Percentiles rank a stretch among this genome's conserved stretches.
phyloP scores from a whole-genome alignment of 2,797 vertebrate species.

The Dendrocincla fuliginosa region DNA sequence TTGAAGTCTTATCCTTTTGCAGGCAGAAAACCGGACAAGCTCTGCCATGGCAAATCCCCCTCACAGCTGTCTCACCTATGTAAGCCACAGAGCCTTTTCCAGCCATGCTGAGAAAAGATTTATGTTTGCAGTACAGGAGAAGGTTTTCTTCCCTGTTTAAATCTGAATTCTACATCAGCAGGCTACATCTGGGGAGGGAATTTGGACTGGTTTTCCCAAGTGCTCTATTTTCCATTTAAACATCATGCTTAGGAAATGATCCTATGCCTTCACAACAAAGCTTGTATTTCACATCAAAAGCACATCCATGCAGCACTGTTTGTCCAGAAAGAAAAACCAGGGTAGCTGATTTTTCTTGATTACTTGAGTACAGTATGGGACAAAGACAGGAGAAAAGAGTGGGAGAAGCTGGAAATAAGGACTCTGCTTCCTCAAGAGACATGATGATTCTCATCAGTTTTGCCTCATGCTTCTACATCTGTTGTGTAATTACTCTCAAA shows the following conservation, averaged over 20 bases:
- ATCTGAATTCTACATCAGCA: constrained; percentile 7
- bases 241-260: background rate
- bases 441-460: background rate
- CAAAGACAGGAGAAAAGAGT: background rate
- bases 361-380: background rate
- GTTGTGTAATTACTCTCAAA: background rate
- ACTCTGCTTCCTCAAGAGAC: background rate
- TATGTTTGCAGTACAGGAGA: background rate
- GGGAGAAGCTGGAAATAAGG: background rate
- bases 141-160: background rate
- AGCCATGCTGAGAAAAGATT: constrained; percentile 9
- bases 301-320: background rate
- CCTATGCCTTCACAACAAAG: background rate
- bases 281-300: background rate
- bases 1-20: background rate
- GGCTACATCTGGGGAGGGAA: background rate
- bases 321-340: background rate
- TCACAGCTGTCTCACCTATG: constrained; percentile 16
- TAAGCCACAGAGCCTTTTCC: background rate
- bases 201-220: constrained; percentile 7
- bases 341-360: background rate
- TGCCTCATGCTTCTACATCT: background rate
- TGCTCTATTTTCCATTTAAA: background rate
- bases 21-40: background rate
- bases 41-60: background rate